phyloP scores from a whole-genome alignment of 2,113 vertebrate species.

The Eleginops maclovinus region DNA sequence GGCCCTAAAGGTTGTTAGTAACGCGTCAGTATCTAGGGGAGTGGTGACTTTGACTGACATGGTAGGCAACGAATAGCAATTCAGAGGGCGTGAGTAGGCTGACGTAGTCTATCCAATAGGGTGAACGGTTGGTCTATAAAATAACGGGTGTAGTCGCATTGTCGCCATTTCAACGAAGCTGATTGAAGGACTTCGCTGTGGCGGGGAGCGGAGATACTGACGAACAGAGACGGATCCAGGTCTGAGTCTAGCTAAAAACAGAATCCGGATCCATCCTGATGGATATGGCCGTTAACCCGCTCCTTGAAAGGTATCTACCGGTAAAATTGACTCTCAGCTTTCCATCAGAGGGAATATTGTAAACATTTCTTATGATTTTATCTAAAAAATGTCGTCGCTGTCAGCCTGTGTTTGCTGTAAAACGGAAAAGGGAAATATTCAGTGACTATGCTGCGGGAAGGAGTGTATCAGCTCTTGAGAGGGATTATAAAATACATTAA shows the following conservation, averaged over 20 bases:
- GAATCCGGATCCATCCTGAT: conserved; percentile 87
- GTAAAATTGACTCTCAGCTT: conserved; percentile 74
- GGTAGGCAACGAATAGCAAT: conserved; percentile 47
- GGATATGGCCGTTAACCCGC: conserved; percentile 85
- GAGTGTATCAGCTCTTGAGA: neutral
- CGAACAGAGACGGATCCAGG: conserved; percentile 73
- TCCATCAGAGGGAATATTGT: conserved; percentile 68
- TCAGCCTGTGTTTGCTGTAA: conserved; percentile 31
- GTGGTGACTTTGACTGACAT: conserved; percentile 63
- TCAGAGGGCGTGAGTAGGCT: conserved; percentile 53
- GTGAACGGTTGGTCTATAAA: conserved; percentile 77
- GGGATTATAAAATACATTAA: neutral
- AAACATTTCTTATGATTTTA: conserved; percentile 21
- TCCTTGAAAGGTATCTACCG: conserved; percentile 85
- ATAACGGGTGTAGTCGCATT: conserved; percentile 70
- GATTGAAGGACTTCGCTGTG: neutral
- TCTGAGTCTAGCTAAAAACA: conserved; percentile 71
- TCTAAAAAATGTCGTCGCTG: conserved; percentile 8
- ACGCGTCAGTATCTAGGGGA: conserved; percentile 12
- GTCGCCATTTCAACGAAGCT: conserved; percentile 86
- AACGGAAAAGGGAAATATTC: conserved; percentile 28
- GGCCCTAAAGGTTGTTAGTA: neutral
- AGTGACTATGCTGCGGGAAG: neutral
- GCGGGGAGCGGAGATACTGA: conserved; percentile 60
- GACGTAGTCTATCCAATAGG: conserved; percentile 71